Conservation (phyloP, 2,888 invertebrate genomes). For the Drosophila colorata region DNA sequence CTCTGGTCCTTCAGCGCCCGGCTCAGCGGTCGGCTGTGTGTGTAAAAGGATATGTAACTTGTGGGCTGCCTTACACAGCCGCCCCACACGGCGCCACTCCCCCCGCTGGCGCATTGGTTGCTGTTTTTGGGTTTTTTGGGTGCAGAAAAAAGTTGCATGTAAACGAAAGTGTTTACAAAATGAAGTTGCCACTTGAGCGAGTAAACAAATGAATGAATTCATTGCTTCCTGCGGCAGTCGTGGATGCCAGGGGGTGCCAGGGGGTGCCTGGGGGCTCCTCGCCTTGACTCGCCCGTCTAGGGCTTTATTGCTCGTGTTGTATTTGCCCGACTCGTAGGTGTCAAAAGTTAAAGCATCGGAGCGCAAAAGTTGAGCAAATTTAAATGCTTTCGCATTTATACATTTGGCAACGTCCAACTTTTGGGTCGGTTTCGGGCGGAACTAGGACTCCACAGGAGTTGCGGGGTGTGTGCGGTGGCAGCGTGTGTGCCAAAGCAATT, state of each 20-base stretch:
- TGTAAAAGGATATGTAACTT: constrained; percentile 78
- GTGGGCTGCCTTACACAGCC: constrained; percentile 75
- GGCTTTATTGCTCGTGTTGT: constrained; percentile 29
- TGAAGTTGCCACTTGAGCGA: constrained; percentile 81
- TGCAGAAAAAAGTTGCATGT: constrained; percentile 75
- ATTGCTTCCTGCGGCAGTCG: constrained; percentile 67
- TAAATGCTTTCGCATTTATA: constrained; percentile 74
- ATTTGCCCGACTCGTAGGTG: constrained; percentile 60
- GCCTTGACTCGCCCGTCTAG: background rate
- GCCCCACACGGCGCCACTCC: background rate
- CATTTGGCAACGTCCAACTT: constrained; percentile 69
- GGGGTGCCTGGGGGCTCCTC: background rate
- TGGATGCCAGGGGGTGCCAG: background rate
- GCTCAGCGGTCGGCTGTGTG: constrained; percentile 74
- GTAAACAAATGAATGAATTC: constrained; percentile 82
- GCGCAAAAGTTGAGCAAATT: constrained; percentile 79
- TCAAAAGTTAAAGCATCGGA: constrained; percentile 79
- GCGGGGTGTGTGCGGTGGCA: constrained; percentile 4
- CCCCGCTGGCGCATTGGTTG: constrained; percentile 23
- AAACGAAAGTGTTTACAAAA: constrained; percentile 81
- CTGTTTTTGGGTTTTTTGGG: constrained; percentile 51
- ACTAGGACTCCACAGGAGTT: constrained; percentile 16
- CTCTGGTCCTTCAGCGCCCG: constrained; percentile 62
- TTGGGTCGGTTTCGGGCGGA: constrained; percentile 52
- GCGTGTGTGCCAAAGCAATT: constrained; percentile 76